Conservation (phyloP, 64 coral and sea anemone genomes). For the Catalaphyllia jardinei region DNA sequence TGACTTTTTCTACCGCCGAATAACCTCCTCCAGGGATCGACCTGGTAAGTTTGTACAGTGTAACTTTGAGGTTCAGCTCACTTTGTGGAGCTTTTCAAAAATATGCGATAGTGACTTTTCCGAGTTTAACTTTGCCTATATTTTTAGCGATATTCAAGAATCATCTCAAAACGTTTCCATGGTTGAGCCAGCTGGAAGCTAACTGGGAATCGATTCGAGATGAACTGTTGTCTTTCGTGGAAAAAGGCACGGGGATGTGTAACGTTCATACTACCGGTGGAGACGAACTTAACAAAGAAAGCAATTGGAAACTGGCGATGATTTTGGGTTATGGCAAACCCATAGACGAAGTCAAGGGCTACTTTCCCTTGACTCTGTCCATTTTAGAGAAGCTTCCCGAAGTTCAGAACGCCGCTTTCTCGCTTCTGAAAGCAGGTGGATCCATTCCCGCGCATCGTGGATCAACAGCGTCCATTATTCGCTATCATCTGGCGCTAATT, state of each 20-base stretch:
- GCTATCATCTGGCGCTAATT: constrained; percentile 14
- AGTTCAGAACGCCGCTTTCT: constrained; percentile 34
- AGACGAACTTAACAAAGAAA: constrained; percentile 18
- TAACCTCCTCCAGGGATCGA: not conserved
- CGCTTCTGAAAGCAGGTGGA: constrained; percentile 10
- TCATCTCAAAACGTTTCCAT: constrained; percentile 17
- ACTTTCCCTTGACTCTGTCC: constrained; percentile 2
- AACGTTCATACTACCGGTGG: constrained; percentile 25
- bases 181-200: constrained; percentile 12
- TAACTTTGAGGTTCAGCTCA: not conserved
- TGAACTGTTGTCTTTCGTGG: constrained; percentile 9
- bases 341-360: constrained; percentile 2
- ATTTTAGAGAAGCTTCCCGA: constrained; percentile 10
- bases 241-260: constrained; percentile 16
- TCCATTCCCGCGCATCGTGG: constrained; percentile 18
- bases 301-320: constrained; percentile 34
- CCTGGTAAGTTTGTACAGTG: not conserved
- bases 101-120: too few relatives aligned
- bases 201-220: constrained; percentile 43
- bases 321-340: constrained; percentile 19
- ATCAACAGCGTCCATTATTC: constrained; percentile 9
- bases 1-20: not conserved
- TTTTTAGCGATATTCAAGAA: constrained; percentile 23
- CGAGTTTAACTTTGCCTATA: not conserved
- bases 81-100: not conserved